phyloP scores from a whole-genome alignment of 1,140 invertebrate genomes.

The Lepidurus apus region DNA sequence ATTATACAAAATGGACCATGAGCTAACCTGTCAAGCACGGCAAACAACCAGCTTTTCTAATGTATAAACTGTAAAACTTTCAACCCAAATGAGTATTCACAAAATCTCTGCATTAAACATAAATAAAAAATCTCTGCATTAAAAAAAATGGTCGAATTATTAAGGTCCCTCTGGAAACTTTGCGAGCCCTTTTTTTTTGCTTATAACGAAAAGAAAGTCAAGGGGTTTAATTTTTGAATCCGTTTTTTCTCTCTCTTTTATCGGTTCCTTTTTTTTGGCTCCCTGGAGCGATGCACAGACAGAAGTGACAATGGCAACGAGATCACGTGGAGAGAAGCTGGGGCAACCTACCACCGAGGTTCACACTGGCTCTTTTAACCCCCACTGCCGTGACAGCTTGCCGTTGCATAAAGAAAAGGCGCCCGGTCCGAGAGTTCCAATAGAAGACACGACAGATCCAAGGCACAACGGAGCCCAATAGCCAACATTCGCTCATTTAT shows the following conservation, averaged over 20 bases:
- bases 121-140: background rate
- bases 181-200: background rate
- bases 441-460: background rate
- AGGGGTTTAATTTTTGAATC: background rate
- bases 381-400: background rate
- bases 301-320: conserved; percentile 17
- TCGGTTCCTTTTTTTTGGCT: background rate
- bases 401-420: conserved; percentile 6
- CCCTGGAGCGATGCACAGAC: background rate
- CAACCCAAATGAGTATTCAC: too few species aligned
- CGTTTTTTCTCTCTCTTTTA: background rate
- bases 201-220: background rate
- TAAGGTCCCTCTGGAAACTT: background rate
- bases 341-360: background rate
- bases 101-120: too few species aligned
- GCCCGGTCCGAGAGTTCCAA: background rate
- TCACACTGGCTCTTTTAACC: background rate
- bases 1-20: too few species aligned
- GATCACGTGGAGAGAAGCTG: conserved; percentile 8
- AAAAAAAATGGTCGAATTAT: background rate
- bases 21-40: too few species aligned
- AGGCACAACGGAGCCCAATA: background rate
- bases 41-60: too few species aligned
- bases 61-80: too few species aligned
- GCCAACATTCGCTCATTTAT: background rate